Percentiles rank a stretch among this genome's conserved stretches.
Conservation (phyloP, 2,888 invertebrate species). For the Cephus pulcher region DNA sequence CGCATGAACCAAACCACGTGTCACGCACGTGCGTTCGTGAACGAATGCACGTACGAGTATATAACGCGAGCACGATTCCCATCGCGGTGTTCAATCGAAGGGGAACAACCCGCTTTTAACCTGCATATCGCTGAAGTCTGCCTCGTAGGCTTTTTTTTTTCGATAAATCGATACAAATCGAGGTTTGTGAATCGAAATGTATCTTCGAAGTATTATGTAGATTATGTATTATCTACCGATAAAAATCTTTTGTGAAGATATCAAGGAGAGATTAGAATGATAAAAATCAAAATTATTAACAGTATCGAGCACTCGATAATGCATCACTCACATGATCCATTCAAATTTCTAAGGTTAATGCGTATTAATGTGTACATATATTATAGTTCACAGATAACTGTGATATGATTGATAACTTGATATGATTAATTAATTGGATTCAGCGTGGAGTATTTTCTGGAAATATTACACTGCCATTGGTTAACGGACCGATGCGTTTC, state of each 20-base stretch:
- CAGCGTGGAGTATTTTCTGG: not conserved
- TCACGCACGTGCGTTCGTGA: slow-evolving; percentile 1
- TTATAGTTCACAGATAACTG: not conserved
- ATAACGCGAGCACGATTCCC: not conserved
- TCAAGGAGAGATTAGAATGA: not conserved
- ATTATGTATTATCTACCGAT: not conserved
- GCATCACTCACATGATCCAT: not conserved
- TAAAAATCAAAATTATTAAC: not conserved
- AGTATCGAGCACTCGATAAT: not conserved
- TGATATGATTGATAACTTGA: not conserved
- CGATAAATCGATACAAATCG: not conserved
- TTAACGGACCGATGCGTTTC: not conserved
- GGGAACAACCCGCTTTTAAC: not conserved
- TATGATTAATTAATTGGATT: not conserved
- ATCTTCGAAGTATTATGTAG: not conserved
- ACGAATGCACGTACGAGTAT: not conserved
- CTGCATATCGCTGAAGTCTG: not conserved
- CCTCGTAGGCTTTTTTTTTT: not conserved
- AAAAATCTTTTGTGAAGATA: not conserved
- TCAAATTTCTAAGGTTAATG: not conserved
- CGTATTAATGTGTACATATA: not conserved
- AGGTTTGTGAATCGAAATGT: not conserved
- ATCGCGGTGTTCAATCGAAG: not conserved
- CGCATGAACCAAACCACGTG: not conserved
- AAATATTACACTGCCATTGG: not conserved